Evolutionary conservation across 92 coral and sea anemone species (phyloP).

Genomic region (Metridium senile): DNA sequence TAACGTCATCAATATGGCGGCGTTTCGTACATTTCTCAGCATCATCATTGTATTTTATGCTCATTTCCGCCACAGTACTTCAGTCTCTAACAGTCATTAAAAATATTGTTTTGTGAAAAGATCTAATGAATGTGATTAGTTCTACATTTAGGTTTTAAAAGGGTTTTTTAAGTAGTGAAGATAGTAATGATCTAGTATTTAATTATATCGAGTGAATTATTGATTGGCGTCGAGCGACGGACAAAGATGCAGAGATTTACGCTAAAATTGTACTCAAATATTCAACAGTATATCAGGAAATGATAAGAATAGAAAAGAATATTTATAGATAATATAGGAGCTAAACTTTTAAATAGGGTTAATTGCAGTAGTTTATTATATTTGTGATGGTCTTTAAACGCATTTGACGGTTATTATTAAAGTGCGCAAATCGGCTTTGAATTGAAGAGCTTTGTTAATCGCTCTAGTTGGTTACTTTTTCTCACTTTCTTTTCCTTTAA

Average conservation of each 20-base stretch:
- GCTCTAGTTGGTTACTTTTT: no score
- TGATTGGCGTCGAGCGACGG: background rate
- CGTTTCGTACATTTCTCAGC: background rate
- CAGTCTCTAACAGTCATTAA: background rate
- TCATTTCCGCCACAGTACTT: background rate
- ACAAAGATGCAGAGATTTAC: constrained; percentile 5
- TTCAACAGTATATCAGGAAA: background rate
- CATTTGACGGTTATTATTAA: no score
- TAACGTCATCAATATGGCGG: constrained; percentile 16
- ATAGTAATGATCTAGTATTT: background rate
- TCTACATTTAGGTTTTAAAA: background rate
- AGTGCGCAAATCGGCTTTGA: background rate
- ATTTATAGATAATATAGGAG: background rate
- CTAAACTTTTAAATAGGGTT: background rate
- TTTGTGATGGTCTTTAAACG: background rate
- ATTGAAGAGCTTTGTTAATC: background rate
- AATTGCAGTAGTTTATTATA: background rate
- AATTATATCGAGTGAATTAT: background rate
- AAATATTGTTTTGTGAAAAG: background rate
- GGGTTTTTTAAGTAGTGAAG: background rate
- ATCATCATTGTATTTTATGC: background rate
- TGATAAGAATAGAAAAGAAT: background rate
- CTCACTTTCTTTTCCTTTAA: no score
- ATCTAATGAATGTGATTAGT: constrained; percentile 2
- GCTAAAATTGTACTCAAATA: background rate